Evolutionary conservation across 2,113 vertebrate species (phyloP), one percentile per base, ranked within the genome.

Genomic region (Anseranas semipalmata): DNA sequence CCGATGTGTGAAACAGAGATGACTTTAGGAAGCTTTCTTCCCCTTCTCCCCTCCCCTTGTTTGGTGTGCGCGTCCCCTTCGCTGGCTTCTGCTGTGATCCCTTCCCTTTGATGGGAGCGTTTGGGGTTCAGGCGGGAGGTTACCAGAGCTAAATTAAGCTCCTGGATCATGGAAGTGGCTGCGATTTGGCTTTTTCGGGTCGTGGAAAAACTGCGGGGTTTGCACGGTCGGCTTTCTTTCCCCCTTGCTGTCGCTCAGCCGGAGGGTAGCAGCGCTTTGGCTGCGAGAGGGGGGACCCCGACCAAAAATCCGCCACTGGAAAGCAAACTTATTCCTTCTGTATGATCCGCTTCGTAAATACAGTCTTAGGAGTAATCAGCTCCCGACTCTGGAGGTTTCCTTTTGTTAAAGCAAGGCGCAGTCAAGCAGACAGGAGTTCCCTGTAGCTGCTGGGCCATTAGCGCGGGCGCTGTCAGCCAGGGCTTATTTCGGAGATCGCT

Each of bases 391-490:
- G 89, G 90, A 94, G 92, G 87, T 92, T 96, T 92, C 95, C 91
- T 96, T 98, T 97, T 98, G 98, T 98, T 95, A 94, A 86, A 92
- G 93, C 81, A 92, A 95, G 96, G 90, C 87, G 76, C 95, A 93
- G 93, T 58, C 84, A 78, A 93, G 74, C 93, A 37, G 45, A 33
- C 93, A 63, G 87, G 78, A 89, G 88, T 96, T 95, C 86, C 84
- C 91, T 93, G 91, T 74, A 76, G 93, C 86, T 39, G 83, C 87
- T 85, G 92, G 95, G 85, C 90, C 56, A 33, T 71, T 90, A 80
- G 66, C 95, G 46, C 75, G 77, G 65, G 73, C 93, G 35, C 65
- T 86, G 75, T 75, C 73, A 89, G 80, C 77, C 88, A 85, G 93
- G 67, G 59, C 60, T 89, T 95, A 63, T 90, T 94, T 91, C 75